phyloP scores from a whole-genome alignment of 2,113 vertebrate species.

The Cryptomyrus ogoouensis region DNA sequence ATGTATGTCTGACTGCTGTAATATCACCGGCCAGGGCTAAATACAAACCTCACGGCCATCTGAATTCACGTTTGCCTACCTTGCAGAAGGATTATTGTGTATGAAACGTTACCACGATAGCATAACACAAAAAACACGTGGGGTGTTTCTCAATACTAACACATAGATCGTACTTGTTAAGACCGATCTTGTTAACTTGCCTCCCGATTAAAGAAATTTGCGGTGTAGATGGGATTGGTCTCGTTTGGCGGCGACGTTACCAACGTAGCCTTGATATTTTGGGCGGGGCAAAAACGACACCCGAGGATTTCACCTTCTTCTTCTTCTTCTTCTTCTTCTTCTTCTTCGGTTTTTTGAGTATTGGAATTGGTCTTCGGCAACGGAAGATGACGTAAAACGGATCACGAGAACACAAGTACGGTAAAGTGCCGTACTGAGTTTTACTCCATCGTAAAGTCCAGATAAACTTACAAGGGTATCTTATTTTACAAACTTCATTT shows the following conservation, averaged over 20 bases:
- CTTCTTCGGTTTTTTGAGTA: background rate
- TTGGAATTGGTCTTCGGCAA: background rate
- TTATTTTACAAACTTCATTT: background rate
- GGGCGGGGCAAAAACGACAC: no score
- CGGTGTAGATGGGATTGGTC: background rate
- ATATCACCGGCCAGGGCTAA: no score
- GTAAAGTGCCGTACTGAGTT: no score
- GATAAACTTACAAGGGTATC: background rate
- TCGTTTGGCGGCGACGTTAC: background rate
- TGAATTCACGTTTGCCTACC: no score
- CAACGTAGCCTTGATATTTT: background rate
- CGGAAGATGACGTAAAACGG: background rate
- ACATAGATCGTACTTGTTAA: background rate
- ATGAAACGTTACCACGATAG: no score
- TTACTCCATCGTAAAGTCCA: background rate
- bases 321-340: no score
- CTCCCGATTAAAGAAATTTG: background rate
- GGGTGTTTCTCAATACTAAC: background rate
- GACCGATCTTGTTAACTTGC: background rate
- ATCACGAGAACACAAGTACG: background rate
- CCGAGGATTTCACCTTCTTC: no score
- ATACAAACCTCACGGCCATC: no score
- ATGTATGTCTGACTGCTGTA: no score
- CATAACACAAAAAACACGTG: no score
- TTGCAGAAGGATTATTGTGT: no score